A percentile compares a stretch with the other conserved stretches of the same genome.
phyloP scores from a whole-genome alignment of 2,113 vertebrate genomes.

The Cromileptes altivelis region DNA sequence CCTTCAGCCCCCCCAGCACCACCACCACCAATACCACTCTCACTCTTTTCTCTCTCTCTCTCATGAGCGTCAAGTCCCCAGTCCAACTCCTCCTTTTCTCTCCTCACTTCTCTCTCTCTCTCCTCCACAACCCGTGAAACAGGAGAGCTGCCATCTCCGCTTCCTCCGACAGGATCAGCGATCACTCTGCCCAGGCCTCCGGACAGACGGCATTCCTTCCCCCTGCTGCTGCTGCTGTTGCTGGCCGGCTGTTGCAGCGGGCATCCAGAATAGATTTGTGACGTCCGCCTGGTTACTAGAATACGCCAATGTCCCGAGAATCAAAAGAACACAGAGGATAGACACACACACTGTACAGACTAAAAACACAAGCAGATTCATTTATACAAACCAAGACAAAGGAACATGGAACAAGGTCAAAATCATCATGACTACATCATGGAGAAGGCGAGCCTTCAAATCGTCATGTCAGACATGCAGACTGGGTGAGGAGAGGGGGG shows the following conservation, averaged over 20 bases:
- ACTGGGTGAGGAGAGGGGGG: not conserved
- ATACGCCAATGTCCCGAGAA: constrained; percentile 78
- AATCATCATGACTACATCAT: not conserved
- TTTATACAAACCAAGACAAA: constrained; percentile 8
- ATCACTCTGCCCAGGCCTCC: constrained; percentile 64
- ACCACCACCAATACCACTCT: constrained; percentile 41
- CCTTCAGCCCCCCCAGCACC: constrained; percentile 60
- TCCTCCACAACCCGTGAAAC: constrained; percentile 77
- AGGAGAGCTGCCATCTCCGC: constrained; percentile 81
- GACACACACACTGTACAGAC: constrained; percentile 30
- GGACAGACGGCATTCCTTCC: constrained; percentile 80
- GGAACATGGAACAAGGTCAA: constrained; percentile 7
- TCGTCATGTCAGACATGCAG: constrained; percentile 19
- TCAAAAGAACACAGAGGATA: constrained; percentile 70
- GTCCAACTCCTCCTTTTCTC: constrained; percentile 1
- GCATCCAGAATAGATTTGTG: constrained; percentile 84
- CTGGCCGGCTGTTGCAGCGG: constrained; percentile 83
- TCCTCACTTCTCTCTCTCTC: constrained; percentile 15
- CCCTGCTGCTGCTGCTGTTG: constrained; percentile 79
- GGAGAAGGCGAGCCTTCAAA: constrained; percentile 11
- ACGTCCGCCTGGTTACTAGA: constrained; percentile 83
- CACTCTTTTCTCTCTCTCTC: constrained; percentile 50
- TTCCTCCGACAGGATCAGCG: constrained; percentile 82
- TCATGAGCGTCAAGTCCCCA: constrained; percentile 43
- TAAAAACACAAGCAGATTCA: constrained; percentile 30